phyloP scores from a whole-genome alignment of 2,888 invertebrate genomes.

The Perizoma affinitatum region DNA sequence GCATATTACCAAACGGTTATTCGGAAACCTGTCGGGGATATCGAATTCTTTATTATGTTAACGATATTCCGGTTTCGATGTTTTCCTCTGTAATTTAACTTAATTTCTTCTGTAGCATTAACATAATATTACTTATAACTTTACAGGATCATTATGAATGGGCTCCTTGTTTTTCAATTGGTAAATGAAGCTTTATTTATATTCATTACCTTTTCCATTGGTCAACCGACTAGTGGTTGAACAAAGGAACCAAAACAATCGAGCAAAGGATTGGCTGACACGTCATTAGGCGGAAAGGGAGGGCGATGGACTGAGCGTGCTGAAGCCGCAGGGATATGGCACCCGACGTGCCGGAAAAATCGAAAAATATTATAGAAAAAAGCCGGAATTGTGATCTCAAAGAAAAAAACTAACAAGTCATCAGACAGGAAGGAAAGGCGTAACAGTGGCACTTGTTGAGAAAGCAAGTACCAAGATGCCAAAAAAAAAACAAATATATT shows the following conservation, averaged over 20 bases:
- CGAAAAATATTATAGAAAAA: background rate
- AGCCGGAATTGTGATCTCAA: background rate
- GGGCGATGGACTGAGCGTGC: constrained; percentile 43
- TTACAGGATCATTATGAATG: too few species aligned
- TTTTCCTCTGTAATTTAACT: constrained; percentile 28
- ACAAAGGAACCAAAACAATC: constrained; percentile 41
- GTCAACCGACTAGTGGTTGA: constrained; percentile 23
- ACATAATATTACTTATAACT: too few species aligned
- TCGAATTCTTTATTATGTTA: constrained; percentile 34
- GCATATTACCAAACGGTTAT: constrained; percentile 58
- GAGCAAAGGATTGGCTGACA: constrained; percentile 44
- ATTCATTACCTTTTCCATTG: constrained; percentile 29
- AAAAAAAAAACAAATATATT: too few species aligned
- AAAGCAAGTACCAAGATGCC: too few species aligned
- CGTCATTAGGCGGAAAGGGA: constrained; percentile 55
- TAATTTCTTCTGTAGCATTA: too few species aligned
- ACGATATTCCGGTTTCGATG: constrained; percentile 27
- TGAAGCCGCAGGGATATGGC: constrained; percentile 33
- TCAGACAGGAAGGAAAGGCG: background rate
- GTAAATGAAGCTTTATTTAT: constrained; percentile 12
- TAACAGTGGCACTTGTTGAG: background rate
- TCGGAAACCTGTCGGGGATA: constrained; percentile 41
- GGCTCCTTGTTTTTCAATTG: too few species aligned
- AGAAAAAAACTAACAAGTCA: background rate
- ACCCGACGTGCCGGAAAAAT: constrained; percentile 1